Evolutionary conservation across 2,888 invertebrate species (phyloP).

Genomic region (Cordilura impudica): DNA sequence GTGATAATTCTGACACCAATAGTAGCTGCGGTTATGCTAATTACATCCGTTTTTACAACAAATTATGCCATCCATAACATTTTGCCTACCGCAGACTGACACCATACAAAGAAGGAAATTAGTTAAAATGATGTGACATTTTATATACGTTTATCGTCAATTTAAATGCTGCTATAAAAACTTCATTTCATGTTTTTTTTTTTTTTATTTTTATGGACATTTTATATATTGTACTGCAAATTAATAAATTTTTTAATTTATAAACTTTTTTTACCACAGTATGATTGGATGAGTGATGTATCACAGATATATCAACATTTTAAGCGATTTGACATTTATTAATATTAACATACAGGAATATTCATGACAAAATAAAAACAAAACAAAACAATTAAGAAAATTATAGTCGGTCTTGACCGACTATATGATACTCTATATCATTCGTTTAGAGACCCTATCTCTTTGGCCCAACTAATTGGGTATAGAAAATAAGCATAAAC

Average conservation of each 20-base stretch:
- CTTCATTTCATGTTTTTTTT: no score
- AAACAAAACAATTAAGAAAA: no score
- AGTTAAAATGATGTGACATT: background rate
- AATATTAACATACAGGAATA: no score
- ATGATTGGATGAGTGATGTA: constrained; percentile 18
- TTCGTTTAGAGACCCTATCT: no score
- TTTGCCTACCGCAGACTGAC: background rate
- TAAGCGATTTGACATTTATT: constrained; percentile 26
- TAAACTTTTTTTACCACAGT: constrained; percentile 2
- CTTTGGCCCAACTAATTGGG: no score
- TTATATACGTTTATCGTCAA: background rate
- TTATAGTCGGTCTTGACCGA: no score
- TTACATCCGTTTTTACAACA: constrained; percentile 22
- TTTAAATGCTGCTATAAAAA: no score
- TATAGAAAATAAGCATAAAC: no score
- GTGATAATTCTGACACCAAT: constrained; percentile 31
- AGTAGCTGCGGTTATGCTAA: constrained; percentile 28
- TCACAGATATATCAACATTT: constrained; percentile 22
- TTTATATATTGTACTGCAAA: background rate
- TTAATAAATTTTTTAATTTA: constrained; percentile 6
- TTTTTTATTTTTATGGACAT: background rate
- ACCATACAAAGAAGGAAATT: background rate
- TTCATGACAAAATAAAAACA: no score
- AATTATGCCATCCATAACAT: constrained; percentile 5
- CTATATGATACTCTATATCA: no score